A percentile compares a stretch with the other conserved stretches of the same genome.
phyloP scores from a whole-genome alignment of 2,113 vertebrate species.

The Tupaia chinensis region DNA sequence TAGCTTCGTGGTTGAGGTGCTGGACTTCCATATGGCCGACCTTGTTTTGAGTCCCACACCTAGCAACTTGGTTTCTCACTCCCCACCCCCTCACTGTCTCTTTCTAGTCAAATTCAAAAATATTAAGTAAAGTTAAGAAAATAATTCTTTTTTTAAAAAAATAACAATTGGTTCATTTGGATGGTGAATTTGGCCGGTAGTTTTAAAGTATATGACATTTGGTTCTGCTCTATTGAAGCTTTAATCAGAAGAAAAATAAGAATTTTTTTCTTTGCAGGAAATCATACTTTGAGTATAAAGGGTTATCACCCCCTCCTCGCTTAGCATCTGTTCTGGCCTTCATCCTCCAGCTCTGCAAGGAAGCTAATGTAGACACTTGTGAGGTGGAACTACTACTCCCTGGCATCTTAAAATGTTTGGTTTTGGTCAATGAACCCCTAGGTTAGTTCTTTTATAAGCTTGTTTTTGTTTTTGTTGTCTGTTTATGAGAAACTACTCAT shows the following conservation, averaged over 20 bases:
- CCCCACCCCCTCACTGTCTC: no score
- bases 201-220: conserved; percentile 55
- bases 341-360: conserved; percentile 90
- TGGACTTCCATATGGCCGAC: no score
- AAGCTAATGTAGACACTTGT: conserved; percentile 87
- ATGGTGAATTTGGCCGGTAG: neutral
- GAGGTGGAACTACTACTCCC: conserved; percentile 90
- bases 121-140: no score
- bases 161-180: neutral
- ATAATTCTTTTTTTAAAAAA: neutral
- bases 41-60: no score
- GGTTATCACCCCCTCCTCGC: conserved; percentile 90
- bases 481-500: neutral
- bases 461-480: conserved; percentile 41
- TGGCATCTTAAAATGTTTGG: conserved; percentile 91
- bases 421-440: conserved; percentile 94
- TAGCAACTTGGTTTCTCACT: no score
- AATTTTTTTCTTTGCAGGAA: conserved; percentile 88
- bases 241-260: conserved; percentile 33
- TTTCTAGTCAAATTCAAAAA: no score
- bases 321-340: conserved; percentile 91
- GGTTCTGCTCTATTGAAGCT: conserved; percentile 41
- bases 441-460: conserved; percentile 87
- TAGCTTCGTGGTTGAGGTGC: no score
- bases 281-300: conserved; percentile 94